Evolutionary conservation across 2,888 invertebrate species (phyloP).

Genomic region (Eilema caniola): DNA sequence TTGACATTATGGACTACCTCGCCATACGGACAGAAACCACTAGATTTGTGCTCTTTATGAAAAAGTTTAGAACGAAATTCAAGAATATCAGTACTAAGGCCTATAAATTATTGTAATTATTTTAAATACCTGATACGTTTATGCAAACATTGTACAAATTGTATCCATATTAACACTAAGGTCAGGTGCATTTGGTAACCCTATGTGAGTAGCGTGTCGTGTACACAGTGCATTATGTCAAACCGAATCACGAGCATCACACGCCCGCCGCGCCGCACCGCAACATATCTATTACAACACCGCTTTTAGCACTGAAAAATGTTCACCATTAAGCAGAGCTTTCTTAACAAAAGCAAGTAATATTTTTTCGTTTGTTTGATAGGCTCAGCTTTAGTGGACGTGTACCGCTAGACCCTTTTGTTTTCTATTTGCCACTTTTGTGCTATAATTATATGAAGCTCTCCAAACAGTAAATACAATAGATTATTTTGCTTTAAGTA

Average conservation of each 20-base stretch:
- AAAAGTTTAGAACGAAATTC: too few relatives aligned
- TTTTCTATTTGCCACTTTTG: too few relatives aligned
- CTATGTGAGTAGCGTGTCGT: conserved; percentile 36
- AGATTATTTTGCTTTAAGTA: too few relatives aligned
- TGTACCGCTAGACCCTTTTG: background rate
- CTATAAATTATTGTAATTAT: too few relatives aligned
- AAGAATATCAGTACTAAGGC: too few relatives aligned
- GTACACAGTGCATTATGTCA: conserved; percentile 48
- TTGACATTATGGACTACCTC: too few relatives aligned
- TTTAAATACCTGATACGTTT: too few relatives aligned
- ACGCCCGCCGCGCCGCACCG: conserved; percentile 16
- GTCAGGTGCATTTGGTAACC: background rate
- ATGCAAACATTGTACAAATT: too few relatives aligned
- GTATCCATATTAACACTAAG: background rate
- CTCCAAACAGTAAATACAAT: too few relatives aligned
- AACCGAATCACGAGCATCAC: conserved; percentile 32
- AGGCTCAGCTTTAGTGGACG: background rate
- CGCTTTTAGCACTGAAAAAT: background rate
- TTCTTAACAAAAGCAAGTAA: background rate
- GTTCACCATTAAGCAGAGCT: background rate
- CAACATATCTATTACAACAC: background rate
- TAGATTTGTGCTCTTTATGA: background rate
- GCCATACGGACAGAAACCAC: background rate
- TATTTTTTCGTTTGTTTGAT: background rate
- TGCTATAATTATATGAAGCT: too few relatives aligned